phyloP scores from a whole-genome alignment of 2,888 invertebrate species.

The Dolichopus griseipennis region DNA sequence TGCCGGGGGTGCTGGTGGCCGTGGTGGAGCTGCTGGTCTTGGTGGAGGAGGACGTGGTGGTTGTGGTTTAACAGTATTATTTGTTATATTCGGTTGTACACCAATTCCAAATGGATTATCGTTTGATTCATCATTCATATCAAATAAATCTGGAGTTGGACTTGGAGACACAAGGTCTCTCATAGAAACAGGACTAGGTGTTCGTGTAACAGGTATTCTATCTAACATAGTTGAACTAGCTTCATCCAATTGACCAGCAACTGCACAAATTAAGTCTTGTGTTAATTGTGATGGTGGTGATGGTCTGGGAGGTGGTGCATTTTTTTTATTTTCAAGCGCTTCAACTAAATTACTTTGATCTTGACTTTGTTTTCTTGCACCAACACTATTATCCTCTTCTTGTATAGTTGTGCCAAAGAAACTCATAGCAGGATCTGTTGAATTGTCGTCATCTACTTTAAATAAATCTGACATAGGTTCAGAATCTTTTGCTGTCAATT shows the following conservation, averaged over 20 bases:
- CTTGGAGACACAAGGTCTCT: conserved; percentile 74
- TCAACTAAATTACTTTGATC: conserved; percentile 25
- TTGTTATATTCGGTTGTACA: conserved; percentile 39
- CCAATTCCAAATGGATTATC: conserved; percentile 43
- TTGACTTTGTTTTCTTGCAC: conserved; percentile 29
- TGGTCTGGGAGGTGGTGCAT: conserved; percentile 46
- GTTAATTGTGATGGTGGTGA: conserved; percentile 68
- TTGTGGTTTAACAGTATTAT: conserved; percentile 41
- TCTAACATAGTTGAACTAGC: conserved; percentile 76
- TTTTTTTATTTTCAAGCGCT: conserved; percentile 29
- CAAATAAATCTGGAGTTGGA: conserved; percentile 65
- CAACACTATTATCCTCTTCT: conserved; percentile 36
- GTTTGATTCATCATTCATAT: conserved; percentile 48
- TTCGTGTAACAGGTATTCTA: conserved; percentile 73
- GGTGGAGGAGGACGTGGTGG: conserved; percentile 45
- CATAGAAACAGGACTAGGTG: conserved; percentile 79
- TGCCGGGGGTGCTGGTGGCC: conserved; percentile 38
- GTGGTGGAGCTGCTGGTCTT: conserved; percentile 37
- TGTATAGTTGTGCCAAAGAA: conserved; percentile 45
- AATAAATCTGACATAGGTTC: conserved; percentile 23
- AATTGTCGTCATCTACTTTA: conserved; percentile 18
- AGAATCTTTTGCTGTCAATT: conserved; percentile 20
- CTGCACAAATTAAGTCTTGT: conserved; percentile 73
- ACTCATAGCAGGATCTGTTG: conserved; percentile 39
- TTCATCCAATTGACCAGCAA: conserved; percentile 81